Evolutionary conservation across 2,888 invertebrate genomes (phyloP).

Genomic region (Trichopoda pennipes): DNA sequence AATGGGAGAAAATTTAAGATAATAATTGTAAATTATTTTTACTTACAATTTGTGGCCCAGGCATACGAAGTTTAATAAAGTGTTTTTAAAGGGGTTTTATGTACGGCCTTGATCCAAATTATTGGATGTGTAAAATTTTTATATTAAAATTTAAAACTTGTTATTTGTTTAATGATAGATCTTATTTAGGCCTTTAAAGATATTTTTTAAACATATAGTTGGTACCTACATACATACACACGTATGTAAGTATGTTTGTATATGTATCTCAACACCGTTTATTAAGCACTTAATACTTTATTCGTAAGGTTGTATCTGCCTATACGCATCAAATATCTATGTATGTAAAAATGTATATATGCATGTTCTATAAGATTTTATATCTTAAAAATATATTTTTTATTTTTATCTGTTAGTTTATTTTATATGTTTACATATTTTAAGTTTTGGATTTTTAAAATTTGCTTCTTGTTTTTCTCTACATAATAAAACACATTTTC

Average conservation of each 20-base stretch:
- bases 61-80: slow-evolving; percentile 64
- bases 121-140: slow-evolving; percentile 1
- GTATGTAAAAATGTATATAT: background rate
- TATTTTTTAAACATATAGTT: slow-evolving; percentile 32
- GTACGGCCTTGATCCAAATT: slow-evolving; percentile 62
- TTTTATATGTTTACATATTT: slow-evolving; percentile 26
- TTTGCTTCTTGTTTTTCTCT: slow-evolving; percentile 34
- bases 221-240: background rate
- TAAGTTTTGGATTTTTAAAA: slow-evolving; percentile 54
- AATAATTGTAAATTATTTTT: slow-evolving; percentile 6
- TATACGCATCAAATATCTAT: slow-evolving; percentile 11
- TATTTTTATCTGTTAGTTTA: slow-evolving; percentile 15
- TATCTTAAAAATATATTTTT: slow-evolving; percentile 23
- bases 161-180: slow-evolving; percentile 24
- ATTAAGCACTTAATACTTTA: slow-evolving; percentile 54
- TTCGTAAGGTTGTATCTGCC: slow-evolving; percentile 5
- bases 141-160: slow-evolving; percentile 12
- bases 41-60: slow-evolving; percentile 66
- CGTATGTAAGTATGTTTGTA: no score
- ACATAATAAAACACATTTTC: slow-evolving; percentile 28
- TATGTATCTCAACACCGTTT: slow-evolving; percentile 54
- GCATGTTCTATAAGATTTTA: slow-evolving; percentile 14
- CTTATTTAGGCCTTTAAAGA: slow-evolving; percentile 39
- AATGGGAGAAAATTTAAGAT: slow-evolving; percentile 5
- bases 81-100: slow-evolving; percentile 46